Evolutionary conservation across 2,113 vertebrate species (phyloP).

Genomic region (Brienomyrus longianalis): DNA sequence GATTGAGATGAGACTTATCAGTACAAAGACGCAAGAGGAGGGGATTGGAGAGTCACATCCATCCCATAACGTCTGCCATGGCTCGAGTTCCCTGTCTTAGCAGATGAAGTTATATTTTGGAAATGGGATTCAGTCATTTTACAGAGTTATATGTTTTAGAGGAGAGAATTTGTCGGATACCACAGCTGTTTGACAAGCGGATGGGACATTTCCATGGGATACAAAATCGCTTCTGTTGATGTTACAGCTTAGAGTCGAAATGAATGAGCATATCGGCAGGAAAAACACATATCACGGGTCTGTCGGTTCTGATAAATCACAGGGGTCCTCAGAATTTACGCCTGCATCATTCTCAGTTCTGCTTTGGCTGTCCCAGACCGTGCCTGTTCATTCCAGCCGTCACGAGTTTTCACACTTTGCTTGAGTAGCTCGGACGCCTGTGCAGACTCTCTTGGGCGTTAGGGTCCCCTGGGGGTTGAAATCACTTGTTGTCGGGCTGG

Average conservation of each 20-base stretch:
- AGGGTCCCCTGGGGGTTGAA: background rate
- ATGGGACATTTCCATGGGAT: background rate
- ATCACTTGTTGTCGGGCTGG: background rate
- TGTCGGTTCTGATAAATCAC: background rate
- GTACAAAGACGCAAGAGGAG: background rate
- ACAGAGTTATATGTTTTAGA: background rate
- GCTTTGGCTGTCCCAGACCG: background rate
- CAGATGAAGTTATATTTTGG: background rate
- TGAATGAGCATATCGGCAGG: background rate
- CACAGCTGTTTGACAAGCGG: background rate
- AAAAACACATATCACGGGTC: background rate
- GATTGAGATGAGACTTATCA: constrained; percentile 1
- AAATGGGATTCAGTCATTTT: background rate
- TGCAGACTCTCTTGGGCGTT: background rate
- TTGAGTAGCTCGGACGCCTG: background rate
- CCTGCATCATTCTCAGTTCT: background rate
- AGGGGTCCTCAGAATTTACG: background rate
- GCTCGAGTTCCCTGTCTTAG: background rate
- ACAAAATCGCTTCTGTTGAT: background rate
- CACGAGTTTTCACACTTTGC: background rate
- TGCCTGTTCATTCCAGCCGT: background rate
- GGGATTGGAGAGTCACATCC: background rate
- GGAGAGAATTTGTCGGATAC: background rate
- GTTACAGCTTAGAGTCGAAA: background rate
- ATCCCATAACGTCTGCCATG: background rate